Evolutionary conservation across 2,113 vertebrate genomes (phyloP).

Genomic region (Microcebus jonahi): DNA sequence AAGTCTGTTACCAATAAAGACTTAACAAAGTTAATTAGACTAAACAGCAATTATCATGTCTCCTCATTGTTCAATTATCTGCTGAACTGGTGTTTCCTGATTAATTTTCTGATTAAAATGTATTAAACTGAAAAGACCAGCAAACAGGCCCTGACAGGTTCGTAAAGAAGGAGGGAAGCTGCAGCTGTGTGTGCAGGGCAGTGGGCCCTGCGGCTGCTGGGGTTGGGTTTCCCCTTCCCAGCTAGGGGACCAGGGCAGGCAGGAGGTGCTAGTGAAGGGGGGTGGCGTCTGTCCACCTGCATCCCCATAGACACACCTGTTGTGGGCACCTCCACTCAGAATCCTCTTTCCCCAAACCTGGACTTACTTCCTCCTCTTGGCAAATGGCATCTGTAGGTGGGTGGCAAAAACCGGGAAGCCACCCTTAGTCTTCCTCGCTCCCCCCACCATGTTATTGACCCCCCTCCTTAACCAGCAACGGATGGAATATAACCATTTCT

Average conservation of each 20-base stretch:
- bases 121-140: conserved; percentile 83
- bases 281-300: rapidly evolving
- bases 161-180: conserved; percentile 23
- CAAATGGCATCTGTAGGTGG: neutral
- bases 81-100: conserved; percentile 89
- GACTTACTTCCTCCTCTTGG: neutral
- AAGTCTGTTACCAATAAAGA: conserved; percentile 89
- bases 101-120: conserved; percentile 91
- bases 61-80: conserved; percentile 90
- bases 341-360: neutral
- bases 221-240: neutral
- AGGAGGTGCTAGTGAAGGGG: neutral
- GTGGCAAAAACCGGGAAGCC: neutral
- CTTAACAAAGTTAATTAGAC: conserved; percentile 90
- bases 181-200: neutral
- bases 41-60: conserved; percentile 89
- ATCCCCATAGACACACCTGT: neutral
- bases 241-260: neutral
- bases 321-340: rapidly evolving
- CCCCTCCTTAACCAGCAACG: neutral
- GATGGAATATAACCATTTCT: neutral
- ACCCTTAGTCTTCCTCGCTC: neutral
- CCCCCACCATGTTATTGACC: rapidly evolving
- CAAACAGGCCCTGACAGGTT: conserved; percentile 77
- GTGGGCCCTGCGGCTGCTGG: rapidly evolving